A percentile compares a stretch with the other conserved stretches of the same genome.
Conservation (phyloP, 2,888 invertebrate species). For the Eucera pruinosa region DNA sequence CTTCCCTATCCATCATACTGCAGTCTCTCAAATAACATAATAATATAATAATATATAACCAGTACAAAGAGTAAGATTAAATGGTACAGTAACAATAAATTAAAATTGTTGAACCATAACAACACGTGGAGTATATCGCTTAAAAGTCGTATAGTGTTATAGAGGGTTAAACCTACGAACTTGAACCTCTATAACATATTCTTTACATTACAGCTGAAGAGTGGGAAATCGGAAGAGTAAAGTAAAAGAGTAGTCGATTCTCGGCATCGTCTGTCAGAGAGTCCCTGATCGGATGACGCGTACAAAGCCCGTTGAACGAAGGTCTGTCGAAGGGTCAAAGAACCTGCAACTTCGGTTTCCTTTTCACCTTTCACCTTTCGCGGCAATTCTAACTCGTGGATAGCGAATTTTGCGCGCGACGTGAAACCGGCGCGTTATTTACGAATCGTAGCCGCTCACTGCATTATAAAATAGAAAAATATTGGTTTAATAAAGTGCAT, state of each 20-base stretch:
- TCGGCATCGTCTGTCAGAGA: slow-evolving; percentile 5
- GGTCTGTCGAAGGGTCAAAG: slow-evolving; percentile 73
- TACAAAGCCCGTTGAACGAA: slow-evolving; percentile 52
- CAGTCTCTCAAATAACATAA: too few relatives aligned
- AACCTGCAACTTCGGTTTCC: slow-evolving; percentile 53
- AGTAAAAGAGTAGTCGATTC: slow-evolving; percentile 18
- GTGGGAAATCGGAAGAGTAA: slow-evolving; percentile 6
- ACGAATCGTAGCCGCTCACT: slow-evolving; percentile 3
- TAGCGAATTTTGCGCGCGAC: neutral
- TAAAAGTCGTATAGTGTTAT: too few relatives aligned
- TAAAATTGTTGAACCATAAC: too few relatives aligned
- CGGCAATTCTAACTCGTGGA: neutral
- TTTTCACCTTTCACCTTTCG: slow-evolving; percentile 38
- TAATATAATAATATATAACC: too few relatives aligned
- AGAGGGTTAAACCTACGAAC: too few relatives aligned
- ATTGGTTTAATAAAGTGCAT: slow-evolving; percentile 14
- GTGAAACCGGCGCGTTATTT: slow-evolving; percentile 12
- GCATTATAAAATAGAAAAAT: slow-evolving; percentile 24
- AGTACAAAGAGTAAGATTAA: too few relatives aligned
- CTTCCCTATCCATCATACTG: too few relatives aligned
- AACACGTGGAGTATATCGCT: too few relatives aligned
- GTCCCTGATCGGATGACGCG: slow-evolving; percentile 22
- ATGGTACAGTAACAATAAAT: too few relatives aligned
- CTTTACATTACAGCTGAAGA: too few relatives aligned
- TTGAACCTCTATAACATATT: too few relatives aligned